phyloP scores from a whole-genome alignment of 1,140 invertebrate genomes.

The Nomia melanderi region DNA sequence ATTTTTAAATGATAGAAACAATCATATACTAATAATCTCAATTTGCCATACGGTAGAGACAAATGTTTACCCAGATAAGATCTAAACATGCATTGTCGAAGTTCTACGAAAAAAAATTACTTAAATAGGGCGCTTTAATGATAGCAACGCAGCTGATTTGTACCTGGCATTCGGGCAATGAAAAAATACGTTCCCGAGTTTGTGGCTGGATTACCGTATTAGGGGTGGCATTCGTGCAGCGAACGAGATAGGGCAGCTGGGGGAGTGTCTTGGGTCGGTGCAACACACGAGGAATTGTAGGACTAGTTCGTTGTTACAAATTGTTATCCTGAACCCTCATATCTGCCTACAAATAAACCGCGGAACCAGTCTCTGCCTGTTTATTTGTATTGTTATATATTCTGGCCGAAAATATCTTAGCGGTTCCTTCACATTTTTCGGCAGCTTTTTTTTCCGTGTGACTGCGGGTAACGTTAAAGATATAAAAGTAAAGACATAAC shows the following conservation, averaged over 20 bases:
- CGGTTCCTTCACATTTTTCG: background rate
- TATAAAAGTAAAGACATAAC: too few species aligned
- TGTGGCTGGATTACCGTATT: conserved; percentile 63
- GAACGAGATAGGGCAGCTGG: conserved; percentile 42
- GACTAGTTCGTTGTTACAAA: conserved; percentile 53
- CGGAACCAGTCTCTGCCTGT: background rate
- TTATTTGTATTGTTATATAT: conserved; percentile 23
- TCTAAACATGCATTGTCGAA: background rate
- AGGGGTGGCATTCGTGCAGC: conserved; percentile 24
- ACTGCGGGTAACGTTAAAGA: too few species aligned
- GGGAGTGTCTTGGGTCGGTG: background rate
- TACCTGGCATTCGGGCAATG: conserved; percentile 52
- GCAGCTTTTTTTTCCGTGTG: background rate
- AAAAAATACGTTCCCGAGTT: conserved; percentile 57
- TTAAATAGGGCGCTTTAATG: conserved; percentile 56
- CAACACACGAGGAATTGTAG: conserved; percentile 14
- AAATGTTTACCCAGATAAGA: conserved; percentile 14
- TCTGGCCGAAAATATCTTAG: conserved; percentile 1
- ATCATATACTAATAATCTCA: too few species aligned
- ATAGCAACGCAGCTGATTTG: conserved; percentile 33
- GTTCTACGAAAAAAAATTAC: conserved; percentile 50
- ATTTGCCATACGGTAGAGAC: background rate
- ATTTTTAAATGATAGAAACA: too few species aligned
- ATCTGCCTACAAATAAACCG: conserved; percentile 33
- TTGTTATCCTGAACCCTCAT: conserved; percentile 31